phyloP scores from a whole-genome alignment of 35 echinoderm and acorn worm genomes.

The Amphiura filiformis region DNA sequence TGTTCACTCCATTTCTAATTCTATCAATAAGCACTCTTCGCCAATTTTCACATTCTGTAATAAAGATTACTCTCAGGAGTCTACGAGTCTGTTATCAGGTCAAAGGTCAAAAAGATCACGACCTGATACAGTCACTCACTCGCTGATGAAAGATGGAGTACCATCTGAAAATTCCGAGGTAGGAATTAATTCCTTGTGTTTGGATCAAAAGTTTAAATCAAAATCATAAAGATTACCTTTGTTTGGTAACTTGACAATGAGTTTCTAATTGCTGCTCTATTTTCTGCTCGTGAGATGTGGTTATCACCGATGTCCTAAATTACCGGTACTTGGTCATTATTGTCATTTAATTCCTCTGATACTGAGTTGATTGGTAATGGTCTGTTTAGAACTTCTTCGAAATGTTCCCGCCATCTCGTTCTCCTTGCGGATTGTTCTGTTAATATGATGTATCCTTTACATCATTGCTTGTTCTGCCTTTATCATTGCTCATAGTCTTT shows the following conservation, averaged over 20 bases:
- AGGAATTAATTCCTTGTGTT: not conserved
- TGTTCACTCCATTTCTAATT: conserved; percentile 22
- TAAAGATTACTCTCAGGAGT: conserved; percentile 15
- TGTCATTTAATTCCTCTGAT: conserved; percentile 5
- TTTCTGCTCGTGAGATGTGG: conserved; percentile 18
- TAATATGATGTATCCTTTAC: conserved; percentile 16
- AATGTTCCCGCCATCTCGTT: conserved; percentile 13
- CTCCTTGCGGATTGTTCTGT: not conserved
- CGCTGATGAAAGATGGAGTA: too few species aligned
- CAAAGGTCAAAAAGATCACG: not conserved
- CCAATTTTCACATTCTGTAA: conserved; percentile 23
- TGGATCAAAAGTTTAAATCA: not conserved
- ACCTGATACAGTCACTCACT: too few species aligned
- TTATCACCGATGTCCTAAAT: too few species aligned
- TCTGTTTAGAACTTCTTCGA: conserved; percentile 24
- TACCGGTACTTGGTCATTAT: not conserved
- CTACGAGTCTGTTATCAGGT: not conserved
- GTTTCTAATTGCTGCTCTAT: conserved; percentile 25
- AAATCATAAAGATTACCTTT: not conserved
- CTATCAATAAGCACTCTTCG: conserved; percentile 22
- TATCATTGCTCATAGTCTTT: not conserved
- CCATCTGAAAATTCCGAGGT: not conserved
- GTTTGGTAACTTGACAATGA: not conserved
- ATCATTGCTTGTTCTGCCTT: not conserved
- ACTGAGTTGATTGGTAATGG: not conserved